Conservation (phyloP, 2,797 vertebrate species). For the Pygocentrus nattereri region DNA sequence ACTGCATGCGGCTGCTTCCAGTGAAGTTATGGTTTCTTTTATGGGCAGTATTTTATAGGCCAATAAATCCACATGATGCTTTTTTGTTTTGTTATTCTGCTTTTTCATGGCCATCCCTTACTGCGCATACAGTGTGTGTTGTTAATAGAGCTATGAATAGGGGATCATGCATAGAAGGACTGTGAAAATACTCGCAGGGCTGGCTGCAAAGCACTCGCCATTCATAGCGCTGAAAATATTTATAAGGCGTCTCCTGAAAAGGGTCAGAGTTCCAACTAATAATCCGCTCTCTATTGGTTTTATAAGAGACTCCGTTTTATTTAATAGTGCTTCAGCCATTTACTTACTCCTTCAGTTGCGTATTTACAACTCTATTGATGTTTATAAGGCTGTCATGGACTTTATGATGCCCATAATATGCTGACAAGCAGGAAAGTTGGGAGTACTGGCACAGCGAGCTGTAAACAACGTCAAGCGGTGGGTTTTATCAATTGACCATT, state of each 20-base stretch:
- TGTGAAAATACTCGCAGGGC: not conserved
- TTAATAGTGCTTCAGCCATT: slow-evolving; percentile 32
- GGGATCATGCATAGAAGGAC: slow-evolving; percentile 38
- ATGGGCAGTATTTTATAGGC: not conserved
- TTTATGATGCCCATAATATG: slow-evolving; percentile 45
- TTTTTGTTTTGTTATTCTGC: not conserved
- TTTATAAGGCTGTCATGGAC: slow-evolving; percentile 49
- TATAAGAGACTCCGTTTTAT: slow-evolving; percentile 44
- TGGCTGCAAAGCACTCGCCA: not conserved
- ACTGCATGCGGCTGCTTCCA: not conserved
- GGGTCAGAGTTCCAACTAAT: slow-evolving; percentile 45
- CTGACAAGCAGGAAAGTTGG: slow-evolving; percentile 47
- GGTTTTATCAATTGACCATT: slow-evolving; percentile 30
- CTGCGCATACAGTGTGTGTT: not conserved
- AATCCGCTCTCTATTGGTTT: slow-evolving; percentile 44
- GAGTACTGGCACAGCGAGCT: slow-evolving; percentile 27
- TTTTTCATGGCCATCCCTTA: not conserved
- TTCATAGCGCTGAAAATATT: slow-evolving; percentile 28
- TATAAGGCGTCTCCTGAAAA: slow-evolving; percentile 21
- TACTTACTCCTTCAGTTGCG: slow-evolving; percentile 45
- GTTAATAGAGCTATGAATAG: slow-evolving; percentile 35
- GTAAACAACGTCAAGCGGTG: slow-evolving; percentile 29
- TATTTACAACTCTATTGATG: slow-evolving; percentile 42
- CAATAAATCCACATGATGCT: not conserved
- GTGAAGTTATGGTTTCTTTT: slow-evolving; percentile 23